Evolutionary conservation across 2,888 invertebrate species (phyloP), one percentile per base, ranked within the genome.

Genomic region (Buathra laborator): DNA sequence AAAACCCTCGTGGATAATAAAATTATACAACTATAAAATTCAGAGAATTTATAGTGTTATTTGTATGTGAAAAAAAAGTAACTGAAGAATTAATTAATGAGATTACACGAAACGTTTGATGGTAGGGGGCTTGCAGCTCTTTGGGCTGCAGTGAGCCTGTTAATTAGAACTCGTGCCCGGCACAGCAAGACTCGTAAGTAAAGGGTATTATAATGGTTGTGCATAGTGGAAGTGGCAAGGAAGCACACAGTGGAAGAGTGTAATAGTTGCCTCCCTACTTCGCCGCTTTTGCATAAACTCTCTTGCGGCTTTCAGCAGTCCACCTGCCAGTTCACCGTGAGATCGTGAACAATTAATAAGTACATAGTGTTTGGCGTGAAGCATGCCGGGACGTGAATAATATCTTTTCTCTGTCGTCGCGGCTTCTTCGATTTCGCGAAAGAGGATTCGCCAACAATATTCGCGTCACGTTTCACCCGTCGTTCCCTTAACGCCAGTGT

Each of bases 291-390:
- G 84, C 80, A 81, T 81, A 83, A 88, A 88, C 82, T 85, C 85
- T 78, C 83, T 77, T 84, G 81, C 87, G 86, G 83, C 88, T 89
- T 86, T 88, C 37, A 86, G 86, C 83, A 82, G 77, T 83, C 83
- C 44, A 79, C 83, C 82, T 80, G 81, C 85, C 92, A 92, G 92
- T 93, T 89, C 88, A 86, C 67, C 88, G 87, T 86, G 87, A 89
- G 91, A 92, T 91, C 88, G 90, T 89, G 90, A 84, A 88, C 91
- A 90, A 91, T 92, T 90, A 92, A 91, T 92, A 90, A 92, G 89
- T 88, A 85, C 46, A 43, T 53, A 24, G 59, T 74, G 44, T 43
- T 75, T 77, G 85, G 86, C 64, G 79, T 62, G 48, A 84, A 79
- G 56, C 84, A 83, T 53, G 53, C 64, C 44, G 32, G 14, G 29